phyloP scores from a whole-genome alignment of 2,888 invertebrate species.

The Pammene aurita region DNA sequence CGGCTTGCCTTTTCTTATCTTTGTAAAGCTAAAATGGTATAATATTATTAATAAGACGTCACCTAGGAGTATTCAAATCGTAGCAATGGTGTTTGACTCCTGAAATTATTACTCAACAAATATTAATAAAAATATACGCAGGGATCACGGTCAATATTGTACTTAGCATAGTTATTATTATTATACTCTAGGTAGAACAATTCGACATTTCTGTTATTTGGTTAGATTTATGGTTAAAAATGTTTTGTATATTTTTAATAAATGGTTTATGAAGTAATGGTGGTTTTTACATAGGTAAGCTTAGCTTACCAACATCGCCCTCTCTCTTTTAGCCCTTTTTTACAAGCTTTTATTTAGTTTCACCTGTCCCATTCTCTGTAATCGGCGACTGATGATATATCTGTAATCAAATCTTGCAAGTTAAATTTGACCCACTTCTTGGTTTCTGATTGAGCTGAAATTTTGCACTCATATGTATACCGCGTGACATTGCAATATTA shows the following conservation, averaged over 20 bases:
- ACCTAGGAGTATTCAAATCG: conserved; percentile 1
- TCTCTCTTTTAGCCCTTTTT: background rate
- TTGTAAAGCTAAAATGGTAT: conserved; percentile 10
- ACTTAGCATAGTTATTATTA: conserved; percentile 53
- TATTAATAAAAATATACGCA: conserved; percentile 46
- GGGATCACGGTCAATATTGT: conserved; percentile 66
- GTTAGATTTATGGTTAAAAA: conserved; percentile 54
- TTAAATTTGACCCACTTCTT: too few relatives aligned
- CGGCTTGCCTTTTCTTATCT: conserved; percentile 30
- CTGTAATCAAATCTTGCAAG: too few relatives aligned
- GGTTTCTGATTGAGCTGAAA: too few relatives aligned
- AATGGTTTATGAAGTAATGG: conserved; percentile 54
- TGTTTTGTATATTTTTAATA: conserved; percentile 63
- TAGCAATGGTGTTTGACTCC: conserved; percentile 15
- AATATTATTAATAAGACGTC: conserved; percentile 18
- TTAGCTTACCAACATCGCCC: background rate
- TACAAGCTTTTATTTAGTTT: too few relatives aligned
- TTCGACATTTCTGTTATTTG: conserved; percentile 56
- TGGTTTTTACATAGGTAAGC: conserved; percentile 15
- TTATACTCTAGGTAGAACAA: conserved; percentile 49
- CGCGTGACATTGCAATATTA: too few relatives aligned
- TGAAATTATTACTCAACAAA: conserved; percentile 23
- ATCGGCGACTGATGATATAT: too few relatives aligned
- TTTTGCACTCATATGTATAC: too few relatives aligned
- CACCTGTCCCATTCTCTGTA: too few relatives aligned